A percentile compares a stretch with the other conserved stretches of the same genome.
phyloP scores from a whole-genome alignment of 1,140 invertebrate species.

The Panulirus ornatus region DNA sequence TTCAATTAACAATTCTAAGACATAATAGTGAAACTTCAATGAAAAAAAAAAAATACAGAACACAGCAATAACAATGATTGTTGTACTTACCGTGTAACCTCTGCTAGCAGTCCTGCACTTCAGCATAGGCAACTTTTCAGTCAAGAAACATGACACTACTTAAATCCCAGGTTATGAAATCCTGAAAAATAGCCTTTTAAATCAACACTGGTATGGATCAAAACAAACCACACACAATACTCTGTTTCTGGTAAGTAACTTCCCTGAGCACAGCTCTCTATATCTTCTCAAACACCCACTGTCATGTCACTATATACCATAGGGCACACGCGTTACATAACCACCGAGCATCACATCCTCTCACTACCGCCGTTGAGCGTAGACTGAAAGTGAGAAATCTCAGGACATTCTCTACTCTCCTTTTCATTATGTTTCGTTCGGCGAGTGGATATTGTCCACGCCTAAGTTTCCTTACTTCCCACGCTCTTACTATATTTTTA shows the following conservation, averaged over 20 bases:
- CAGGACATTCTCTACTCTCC: slow-evolving; percentile 15
- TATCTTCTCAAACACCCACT: background rate
- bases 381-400: slow-evolving; percentile 9
- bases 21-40: no score
- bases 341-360: background rate
- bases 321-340: background rate
- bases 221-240: background rate
- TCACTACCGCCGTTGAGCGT: background rate
- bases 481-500: background rate
- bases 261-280: background rate
- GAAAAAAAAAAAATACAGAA: no score
- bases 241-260: background rate
- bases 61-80: no score
- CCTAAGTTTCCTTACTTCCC: background rate
- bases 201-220: background rate
- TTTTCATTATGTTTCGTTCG: background rate
- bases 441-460: slow-evolving; percentile 8
- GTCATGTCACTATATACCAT: background rate
- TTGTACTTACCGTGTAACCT: background rate
- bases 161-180: background rate
- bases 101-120: background rate
- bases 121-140: background rate
- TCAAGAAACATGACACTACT: background rate
- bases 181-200: background rate
- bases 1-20: no score